These are phyloP conservation scores for Mayetiola destructor DNA, from an alignment of 2,888 invertebrate species.

Conservation along the genomic window DNA sequence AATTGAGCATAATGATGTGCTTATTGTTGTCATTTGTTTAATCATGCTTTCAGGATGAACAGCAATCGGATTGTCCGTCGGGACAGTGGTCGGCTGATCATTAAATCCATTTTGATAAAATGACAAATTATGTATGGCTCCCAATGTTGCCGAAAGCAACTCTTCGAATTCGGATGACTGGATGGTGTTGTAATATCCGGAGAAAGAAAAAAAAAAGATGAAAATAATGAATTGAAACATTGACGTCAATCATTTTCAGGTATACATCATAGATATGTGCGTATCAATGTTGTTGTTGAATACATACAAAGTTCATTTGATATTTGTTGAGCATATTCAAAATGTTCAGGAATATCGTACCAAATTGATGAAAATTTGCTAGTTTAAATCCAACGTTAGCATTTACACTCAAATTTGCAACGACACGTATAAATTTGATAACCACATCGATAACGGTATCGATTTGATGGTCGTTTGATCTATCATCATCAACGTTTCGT, in stretches of 20 bases:
- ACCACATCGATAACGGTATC: conserved; percentile 35
- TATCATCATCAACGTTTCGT: not conserved
- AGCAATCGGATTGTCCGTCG: not conserved
- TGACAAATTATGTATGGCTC: conserved; percentile 72
- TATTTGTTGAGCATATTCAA: conserved; percentile 22
- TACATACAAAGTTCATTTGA: conserved; percentile 17
- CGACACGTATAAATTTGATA: conserved; percentile 47
- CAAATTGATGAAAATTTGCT: conserved; percentile 33
- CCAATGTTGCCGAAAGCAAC: conserved; percentile 59
- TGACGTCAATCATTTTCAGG: not conserved
- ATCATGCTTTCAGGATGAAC: conserved; percentile 26
- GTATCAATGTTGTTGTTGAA: not conserved
- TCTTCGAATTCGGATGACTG: conserved; percentile 42
- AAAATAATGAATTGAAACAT: not conserved
- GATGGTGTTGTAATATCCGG: not conserved
- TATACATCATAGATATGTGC: not conserved
- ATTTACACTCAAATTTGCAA: conserved; percentile 71
- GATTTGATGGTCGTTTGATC: not conserved
- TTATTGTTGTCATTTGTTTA: conserved; percentile 26
- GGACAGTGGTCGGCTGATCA: conserved; percentile 18
- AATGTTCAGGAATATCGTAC: conserved; percentile 34
- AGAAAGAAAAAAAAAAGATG: not conserved
- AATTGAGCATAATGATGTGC: conserved; percentile 25
- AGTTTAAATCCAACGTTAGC: conserved; percentile 57
- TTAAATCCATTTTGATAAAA: conserved; percentile 40